Percentiles rank a stretch among this genome's conserved stretches.
phyloP scores from a whole-genome alignment of 2,797 vertebrate species.

The Capromys pilorides region DNA sequence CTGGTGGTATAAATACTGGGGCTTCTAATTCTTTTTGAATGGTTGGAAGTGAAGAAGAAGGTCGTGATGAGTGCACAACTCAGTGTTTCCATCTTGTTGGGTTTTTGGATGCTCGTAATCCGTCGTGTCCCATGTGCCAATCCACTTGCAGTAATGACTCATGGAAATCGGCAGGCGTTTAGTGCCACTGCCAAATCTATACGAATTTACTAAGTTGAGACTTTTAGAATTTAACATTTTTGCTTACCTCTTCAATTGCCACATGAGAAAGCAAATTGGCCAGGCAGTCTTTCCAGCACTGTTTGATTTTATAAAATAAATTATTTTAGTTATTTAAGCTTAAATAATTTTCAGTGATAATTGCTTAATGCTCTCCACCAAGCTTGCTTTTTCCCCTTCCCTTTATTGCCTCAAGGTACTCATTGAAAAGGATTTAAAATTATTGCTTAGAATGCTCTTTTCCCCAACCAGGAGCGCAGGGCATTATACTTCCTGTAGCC shows the following conservation, averaged over 20 bases:
- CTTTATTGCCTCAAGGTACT: slow-evolving; percentile 64
- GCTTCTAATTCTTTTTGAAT: not conserved
- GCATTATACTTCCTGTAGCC: slow-evolving; percentile 19
- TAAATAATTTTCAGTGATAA: slow-evolving; percentile 75
- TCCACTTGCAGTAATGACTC: slow-evolving; percentile 6
- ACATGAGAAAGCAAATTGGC: slow-evolving; percentile 55
- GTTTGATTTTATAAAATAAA: slow-evolving; percentile 67
- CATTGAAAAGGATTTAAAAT: slow-evolving; percentile 73
- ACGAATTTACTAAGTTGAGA: slow-evolving; percentile 63
- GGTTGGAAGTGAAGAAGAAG: not conserved
- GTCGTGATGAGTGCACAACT: not conserved
- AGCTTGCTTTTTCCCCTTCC: slow-evolving; percentile 36
- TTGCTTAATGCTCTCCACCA: slow-evolving; percentile 53
- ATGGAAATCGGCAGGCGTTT: slow-evolving; percentile 15
- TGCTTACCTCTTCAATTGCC: slow-evolving; percentile 62
- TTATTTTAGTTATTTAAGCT: slow-evolving; percentile 71
- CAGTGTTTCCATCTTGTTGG: slow-evolving; percentile 54
- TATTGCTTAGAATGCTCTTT: slow-evolving; percentile 75
- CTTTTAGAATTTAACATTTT: slow-evolving; percentile 30
- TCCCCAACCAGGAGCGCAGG: slow-evolving; percentile 40
- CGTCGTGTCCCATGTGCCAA: slow-evolving; percentile 46
- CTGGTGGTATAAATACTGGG: not conserved
- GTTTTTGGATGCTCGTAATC: slow-evolving; percentile 47
- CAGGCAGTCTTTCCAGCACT: slow-evolving; percentile 19
- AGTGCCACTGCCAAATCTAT: not conserved